Conservation (phyloP, 2,797 vertebrate genomes). For the Semaprochilodus insignis region DNA sequence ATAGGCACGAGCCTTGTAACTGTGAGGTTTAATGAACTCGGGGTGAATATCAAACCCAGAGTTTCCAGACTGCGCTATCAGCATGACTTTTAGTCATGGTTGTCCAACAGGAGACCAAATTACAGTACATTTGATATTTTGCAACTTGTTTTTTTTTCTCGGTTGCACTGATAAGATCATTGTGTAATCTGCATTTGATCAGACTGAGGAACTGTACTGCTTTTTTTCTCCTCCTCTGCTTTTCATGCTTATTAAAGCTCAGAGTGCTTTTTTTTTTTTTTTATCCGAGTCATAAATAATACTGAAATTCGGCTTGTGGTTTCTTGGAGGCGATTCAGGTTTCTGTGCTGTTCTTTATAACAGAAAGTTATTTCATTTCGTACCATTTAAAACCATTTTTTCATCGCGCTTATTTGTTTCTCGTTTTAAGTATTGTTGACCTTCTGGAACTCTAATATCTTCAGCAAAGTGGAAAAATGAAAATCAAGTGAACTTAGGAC, state of each 20-base stretch:
- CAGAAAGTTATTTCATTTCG: background rate
- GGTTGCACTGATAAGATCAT: background rate
- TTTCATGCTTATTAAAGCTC: constrained; percentile 14
- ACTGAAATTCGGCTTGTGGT: constrained; percentile 8
- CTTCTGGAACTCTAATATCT: background rate
- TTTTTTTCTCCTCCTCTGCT: constrained; percentile 1
- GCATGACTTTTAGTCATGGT: constrained; percentile 10
- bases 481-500: background rate
- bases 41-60: constrained; percentile 7
- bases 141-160: constrained; percentile 1
- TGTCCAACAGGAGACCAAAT: constrained; percentile 19
- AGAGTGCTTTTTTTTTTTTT: background rate
- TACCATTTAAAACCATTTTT: constrained; percentile 17
- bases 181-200: constrained; percentile 15
- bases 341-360: background rate
- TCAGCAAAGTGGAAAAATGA: background rate
- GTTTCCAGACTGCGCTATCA: constrained; percentile 3
- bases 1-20: background rate
- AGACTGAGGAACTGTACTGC: background rate
- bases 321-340: constrained; percentile 48
- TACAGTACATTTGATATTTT: constrained; percentile 14
- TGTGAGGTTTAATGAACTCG: constrained; percentile 1
- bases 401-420: background rate
- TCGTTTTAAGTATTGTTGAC: background rate
- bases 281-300: constrained; percentile 39